phyloP scores from a whole-genome alignment of 2,888 invertebrate species.

The Uloborus plumipes region DNA sequence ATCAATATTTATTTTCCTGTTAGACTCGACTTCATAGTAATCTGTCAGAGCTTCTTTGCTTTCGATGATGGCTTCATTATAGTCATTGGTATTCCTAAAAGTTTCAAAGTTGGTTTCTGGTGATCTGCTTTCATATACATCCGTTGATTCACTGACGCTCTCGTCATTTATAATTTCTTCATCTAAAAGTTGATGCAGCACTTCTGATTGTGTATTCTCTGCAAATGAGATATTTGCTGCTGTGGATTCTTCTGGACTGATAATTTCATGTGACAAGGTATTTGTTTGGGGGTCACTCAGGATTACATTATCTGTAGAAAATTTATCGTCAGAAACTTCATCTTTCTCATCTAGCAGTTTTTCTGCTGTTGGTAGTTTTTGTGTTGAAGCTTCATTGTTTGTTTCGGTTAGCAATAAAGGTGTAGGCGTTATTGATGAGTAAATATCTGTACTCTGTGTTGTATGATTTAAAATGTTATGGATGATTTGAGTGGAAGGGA shows the following conservation, averaged over 20 bases:
- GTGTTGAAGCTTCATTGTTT: background rate
- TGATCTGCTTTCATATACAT: no score
- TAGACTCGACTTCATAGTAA: conserved; percentile 14
- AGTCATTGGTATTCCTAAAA: conserved; percentile 12
- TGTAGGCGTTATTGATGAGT: background rate
- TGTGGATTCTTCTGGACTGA: background rate
- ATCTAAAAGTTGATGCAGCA: no score
- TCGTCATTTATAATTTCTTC: no score
- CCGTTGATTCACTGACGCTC: no score
- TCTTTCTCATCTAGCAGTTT: no score
- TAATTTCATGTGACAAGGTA: no score
- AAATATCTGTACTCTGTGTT: background rate
- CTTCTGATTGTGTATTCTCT: background rate
- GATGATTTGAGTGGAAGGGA: conserved; percentile 28
- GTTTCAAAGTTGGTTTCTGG: background rate
- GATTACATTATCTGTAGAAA: no score
- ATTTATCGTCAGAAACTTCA: no score
- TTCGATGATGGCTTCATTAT: conserved; percentile 19
- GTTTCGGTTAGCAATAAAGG: background rate
- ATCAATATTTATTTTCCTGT: conserved; percentile 17
- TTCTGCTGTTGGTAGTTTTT: background rate
- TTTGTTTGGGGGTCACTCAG: no score
- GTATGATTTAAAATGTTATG: conserved; percentile 1
- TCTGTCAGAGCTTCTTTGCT: conserved; percentile 10
- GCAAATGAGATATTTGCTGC: background rate